Percentiles rank a stretch among this genome's conserved stretches.
Conservation (phyloP, 1,140 invertebrate genomes). For the Camponotus pennsylvanicus region DNA sequence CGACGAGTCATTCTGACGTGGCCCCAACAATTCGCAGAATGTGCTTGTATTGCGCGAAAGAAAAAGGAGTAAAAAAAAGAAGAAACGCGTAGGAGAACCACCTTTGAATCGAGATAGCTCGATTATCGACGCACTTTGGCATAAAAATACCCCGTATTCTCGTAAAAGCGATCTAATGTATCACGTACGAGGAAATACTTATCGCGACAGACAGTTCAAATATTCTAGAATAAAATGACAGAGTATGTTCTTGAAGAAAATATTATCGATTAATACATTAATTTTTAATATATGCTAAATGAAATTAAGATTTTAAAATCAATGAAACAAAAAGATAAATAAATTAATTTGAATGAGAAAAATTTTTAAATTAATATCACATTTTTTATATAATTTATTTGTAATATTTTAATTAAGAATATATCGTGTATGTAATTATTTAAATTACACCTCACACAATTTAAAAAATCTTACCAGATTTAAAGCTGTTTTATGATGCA, state of each 20-base stretch:
- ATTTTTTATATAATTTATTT: background rate
- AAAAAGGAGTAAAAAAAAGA: background rate
- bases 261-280: background rate
- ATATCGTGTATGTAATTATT: background rate
- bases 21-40: slow-evolving; percentile 57
- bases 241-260: background rate
- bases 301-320: slow-evolving; percentile 11
- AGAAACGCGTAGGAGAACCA: background rate
- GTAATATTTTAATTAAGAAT: background rate
- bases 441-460: background rate
- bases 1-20: slow-evolving; percentile 57
- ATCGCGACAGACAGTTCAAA: background rate
- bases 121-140: slow-evolving; percentile 57
- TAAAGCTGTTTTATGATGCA: background rate
- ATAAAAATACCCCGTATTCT: slow-evolving; percentile 51
- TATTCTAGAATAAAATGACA: background rate
- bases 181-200: slow-evolving; percentile 15
- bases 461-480: background rate
- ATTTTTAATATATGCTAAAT: background rate
- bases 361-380: background rate
- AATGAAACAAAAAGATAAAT: background rate
- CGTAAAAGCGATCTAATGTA: slow-evolving; percentile 57
- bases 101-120: slow-evolving; percentile 64
- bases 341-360: background rate
- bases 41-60: slow-evolving; percentile 1